Evolutionary conservation across 2,797 vertebrate genomes (phyloP).

Genomic region (Prionace glauca): DNA sequence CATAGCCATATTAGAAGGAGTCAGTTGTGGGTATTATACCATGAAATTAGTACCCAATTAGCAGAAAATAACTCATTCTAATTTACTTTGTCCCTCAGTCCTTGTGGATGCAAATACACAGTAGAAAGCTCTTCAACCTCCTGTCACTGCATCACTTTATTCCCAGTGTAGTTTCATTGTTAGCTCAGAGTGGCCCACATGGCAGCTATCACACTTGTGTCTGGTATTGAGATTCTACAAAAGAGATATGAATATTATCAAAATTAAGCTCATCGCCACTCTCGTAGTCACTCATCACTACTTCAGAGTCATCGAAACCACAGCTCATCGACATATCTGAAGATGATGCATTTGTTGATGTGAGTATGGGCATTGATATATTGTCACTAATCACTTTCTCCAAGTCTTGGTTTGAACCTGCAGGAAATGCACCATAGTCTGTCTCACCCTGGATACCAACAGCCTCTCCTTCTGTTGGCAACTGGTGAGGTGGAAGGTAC

Average conservation of each 20-base stretch:
- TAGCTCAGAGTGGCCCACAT: conserved; percentile 44
- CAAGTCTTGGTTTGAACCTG: conserved; percentile 53
- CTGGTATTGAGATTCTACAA: conserved; percentile 78
- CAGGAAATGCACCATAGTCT: conserved; percentile 63
- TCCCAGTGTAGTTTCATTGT: conserved; percentile 46
- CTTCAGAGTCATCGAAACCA: conserved; percentile 72
- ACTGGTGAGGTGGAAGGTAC: conserved; percentile 86
- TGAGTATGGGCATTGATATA: conserved; percentile 62
- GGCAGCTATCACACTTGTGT: conserved; percentile 77
- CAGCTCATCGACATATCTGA: conserved; percentile 71
- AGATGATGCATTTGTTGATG: conserved; percentile 74
- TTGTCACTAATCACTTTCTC: conserved; percentile 64
- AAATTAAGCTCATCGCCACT: conserved; percentile 71
- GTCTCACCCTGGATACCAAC: conserved; percentile 51
- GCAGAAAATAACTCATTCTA: conserved; percentile 44
- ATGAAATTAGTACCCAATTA: conserved; percentile 32
- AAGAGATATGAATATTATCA: conserved; percentile 61
- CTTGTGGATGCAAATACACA: conserved; percentile 41
- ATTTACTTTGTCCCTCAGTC: conserved; percentile 44
- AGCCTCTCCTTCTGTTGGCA: conserved; percentile 65
- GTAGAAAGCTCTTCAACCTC: conserved; percentile 43
- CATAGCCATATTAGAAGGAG: neutral
- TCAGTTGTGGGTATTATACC: neutral
- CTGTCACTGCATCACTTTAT: conserved; percentile 40
- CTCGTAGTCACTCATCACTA: conserved; percentile 75